Conservation (phyloP, 1,140 invertebrate genomes). For the Drosophila kanapiae region DNA sequence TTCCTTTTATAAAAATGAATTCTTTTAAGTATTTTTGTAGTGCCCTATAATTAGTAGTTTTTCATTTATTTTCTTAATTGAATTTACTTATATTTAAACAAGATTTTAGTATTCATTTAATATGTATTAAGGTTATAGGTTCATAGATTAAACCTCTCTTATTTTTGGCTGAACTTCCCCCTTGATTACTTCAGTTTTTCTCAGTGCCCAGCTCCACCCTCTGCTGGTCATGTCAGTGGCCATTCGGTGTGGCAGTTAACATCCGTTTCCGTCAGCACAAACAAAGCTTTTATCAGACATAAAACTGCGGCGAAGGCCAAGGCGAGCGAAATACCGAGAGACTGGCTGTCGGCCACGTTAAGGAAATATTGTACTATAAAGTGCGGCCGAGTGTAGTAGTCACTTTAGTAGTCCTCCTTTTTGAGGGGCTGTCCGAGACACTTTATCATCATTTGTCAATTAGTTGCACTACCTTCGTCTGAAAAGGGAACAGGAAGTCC, state of each 20-base stretch:
- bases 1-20: too few species aligned
- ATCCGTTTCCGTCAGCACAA: constrained; percentile 78
- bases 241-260: constrained; percentile 74
- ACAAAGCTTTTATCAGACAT: constrained; percentile 80
- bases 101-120: too few species aligned
- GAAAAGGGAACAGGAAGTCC: constrained; percentile 30
- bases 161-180: background rate
- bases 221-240: constrained; percentile 65
- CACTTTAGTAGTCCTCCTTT: constrained; percentile 28
- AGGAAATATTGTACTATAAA: constrained; percentile 50
- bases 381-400: constrained; percentile 20
- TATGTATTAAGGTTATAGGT: too few species aligned
- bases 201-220: constrained; percentile 29
- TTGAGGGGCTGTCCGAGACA: constrained; percentile 56
- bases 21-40: too few species aligned
- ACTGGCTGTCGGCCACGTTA: constrained; percentile 33
- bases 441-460: constrained; percentile 84
- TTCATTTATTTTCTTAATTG: too few species aligned
- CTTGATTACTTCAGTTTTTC: background rate
- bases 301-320: constrained; percentile 52
- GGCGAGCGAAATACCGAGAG: constrained; percentile 1
- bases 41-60: too few species aligned
- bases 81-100: too few species aligned
- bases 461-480: constrained; percentile 66
- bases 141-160: background rate